phyloP scores from a whole-genome alignment of 2,113 vertebrate species.

The Shinisaurus crocodilurus region DNA sequence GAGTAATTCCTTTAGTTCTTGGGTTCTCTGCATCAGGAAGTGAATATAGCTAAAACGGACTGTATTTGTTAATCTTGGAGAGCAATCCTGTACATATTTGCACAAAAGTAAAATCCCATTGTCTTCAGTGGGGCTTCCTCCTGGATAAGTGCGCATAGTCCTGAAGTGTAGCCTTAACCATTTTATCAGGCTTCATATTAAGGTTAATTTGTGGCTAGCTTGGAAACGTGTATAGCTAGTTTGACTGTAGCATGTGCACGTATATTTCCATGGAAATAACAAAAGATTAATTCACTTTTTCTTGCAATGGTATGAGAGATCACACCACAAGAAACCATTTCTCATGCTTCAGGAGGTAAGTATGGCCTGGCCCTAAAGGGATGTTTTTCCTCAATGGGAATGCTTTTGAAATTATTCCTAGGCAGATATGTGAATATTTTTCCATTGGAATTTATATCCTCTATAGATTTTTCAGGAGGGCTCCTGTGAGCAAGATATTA shows the following conservation, averaged over 20 bases:
- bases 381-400: neutral
- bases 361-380: neutral
- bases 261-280: constrained; percentile 44
- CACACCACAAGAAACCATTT: neutral
- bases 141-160: neutral
- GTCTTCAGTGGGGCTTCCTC: neutral
- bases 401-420: neutral
- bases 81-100: neutral
- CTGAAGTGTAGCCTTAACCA: constrained; percentile 30
- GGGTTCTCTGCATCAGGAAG: constrained; percentile 49
- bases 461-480: neutral
- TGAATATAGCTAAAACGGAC: constrained; percentile 65
- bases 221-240: constrained; percentile 38
- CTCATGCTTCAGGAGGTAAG: neutral
- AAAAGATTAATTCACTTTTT: neutral
- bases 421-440: neutral
- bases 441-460: neutral
- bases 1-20: constrained; percentile 40
- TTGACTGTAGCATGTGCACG: constrained; percentile 16
- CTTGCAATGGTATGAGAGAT: neutral
- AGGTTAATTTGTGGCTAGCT: constrained; percentile 44
- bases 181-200: constrained; percentile 43
- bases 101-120: neutral
- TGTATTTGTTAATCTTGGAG: constrained; percentile 30
- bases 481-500: neutral